Percentiles rank a stretch among this genome's conserved stretches.
Conservation (phyloP, 2,797 vertebrate genomes). For the Spinibarbus caldwelli region DNA sequence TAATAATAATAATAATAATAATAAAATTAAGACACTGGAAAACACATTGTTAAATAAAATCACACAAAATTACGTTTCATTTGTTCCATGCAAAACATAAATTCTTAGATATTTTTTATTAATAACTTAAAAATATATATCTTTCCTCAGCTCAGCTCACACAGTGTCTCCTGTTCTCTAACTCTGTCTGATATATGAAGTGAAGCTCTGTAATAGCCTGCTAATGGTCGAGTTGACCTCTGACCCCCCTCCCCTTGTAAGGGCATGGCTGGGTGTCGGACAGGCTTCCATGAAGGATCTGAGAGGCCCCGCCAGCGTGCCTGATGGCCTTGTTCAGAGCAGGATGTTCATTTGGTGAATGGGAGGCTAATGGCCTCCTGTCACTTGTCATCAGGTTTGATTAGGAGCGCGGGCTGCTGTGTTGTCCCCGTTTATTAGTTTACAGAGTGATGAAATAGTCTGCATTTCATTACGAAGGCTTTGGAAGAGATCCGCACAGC, state of each 20-base stretch:
- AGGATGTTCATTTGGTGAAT: conserved; percentile 77
- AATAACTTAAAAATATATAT: background rate
- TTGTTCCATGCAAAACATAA: background rate
- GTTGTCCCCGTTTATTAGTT: conserved; percentile 76
- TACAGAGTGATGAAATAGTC: conserved; percentile 70
- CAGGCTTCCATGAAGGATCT: conserved; percentile 77
- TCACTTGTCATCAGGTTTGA: conserved; percentile 82
- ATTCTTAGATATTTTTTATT: background rate
- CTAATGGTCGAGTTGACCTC: conserved; percentile 76
- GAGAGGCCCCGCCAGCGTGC: conserved; percentile 71
- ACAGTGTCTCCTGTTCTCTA: conserved; percentile 22
- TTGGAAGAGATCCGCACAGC: conserved; percentile 61
- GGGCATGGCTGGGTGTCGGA: conserved; percentile 62
- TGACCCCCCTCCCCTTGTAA: conserved; percentile 72
- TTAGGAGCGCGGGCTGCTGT: conserved; percentile 69
- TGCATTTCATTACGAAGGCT: conserved; percentile 67
- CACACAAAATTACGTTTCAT: background rate
- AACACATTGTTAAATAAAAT: too few species aligned
- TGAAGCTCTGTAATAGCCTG: conserved; percentile 66
- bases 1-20: too few species aligned
- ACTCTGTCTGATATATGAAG: conserved; percentile 64
- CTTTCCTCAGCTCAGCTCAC: background rate
- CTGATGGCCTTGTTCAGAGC: conserved; percentile 72
- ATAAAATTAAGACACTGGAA: too few species aligned
- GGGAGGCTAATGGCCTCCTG: conserved; percentile 75